phyloP scores from a whole-genome alignment of 2,797 vertebrate species.

The Rhinoraja longicauda region DNA sequence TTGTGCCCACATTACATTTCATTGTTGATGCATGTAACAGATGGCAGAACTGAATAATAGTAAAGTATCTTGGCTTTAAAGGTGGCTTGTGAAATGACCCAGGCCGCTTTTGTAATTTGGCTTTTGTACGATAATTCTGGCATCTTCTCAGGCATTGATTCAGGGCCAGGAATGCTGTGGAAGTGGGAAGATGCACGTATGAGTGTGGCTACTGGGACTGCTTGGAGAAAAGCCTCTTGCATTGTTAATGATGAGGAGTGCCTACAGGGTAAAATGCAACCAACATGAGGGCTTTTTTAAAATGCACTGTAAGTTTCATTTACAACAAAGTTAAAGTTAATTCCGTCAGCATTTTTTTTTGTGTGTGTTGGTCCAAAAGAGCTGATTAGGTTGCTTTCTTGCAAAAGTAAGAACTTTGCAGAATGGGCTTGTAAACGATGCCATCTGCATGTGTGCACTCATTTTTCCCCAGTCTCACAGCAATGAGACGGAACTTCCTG shows the following conservation, averaged over 20 bases:
- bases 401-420: not conserved
- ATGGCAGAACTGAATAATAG: slow-evolving; percentile 24
- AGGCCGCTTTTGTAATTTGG: not conserved
- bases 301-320: not conserved
- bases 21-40: slow-evolving; percentile 6
- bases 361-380: not conserved
- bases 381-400: not conserved
- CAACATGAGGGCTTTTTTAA: not conserved
- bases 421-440: not conserved
- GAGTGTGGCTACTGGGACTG: not conserved
- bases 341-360: not conserved
- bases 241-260: not conserved
- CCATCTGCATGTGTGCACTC: not conserved
- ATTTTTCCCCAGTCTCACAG: too few relatives aligned
- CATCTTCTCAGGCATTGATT: not conserved
- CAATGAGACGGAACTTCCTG: not conserved
- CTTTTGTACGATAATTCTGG: slow-evolving; percentile 8
- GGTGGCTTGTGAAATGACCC: slow-evolving; percentile 25
- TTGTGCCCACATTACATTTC: not conserved
- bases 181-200: slow-evolving; percentile 27
- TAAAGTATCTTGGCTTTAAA: not conserved
- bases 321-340: not conserved
- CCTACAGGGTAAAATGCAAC: not conserved
- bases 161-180: not conserved
- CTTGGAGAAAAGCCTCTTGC: not conserved